Base-by-base conservation (phyloP, 1,140 invertebrate species). In the Drosophila burlai region DNA sequence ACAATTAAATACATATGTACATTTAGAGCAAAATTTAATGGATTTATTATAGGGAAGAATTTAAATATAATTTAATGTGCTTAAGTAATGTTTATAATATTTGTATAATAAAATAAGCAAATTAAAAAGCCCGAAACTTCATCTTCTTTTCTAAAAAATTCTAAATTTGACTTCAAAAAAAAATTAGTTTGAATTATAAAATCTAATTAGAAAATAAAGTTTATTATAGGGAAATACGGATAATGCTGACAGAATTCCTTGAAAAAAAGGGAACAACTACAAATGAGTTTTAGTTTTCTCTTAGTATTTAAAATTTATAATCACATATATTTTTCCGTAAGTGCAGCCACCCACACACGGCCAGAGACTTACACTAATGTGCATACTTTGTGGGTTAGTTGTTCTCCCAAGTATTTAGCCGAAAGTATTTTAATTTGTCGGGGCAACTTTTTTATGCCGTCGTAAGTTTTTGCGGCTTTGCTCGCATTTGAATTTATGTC, bases 361-460 rank as follows among this genome's bases (percentile, higher is more conserved):
- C 16, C 38, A 66, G 45, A 57, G 43, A 80, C 62, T 80, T 49
- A 50, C 62, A 80, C 77, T 80, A 80, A 80, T 84, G 76, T 80
- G 67, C 68, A 80, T 77, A 84, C 81, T 84, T 84, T 84, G 68
- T 45, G 73, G 78, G 68, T 65, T 84, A 85, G 82, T 85, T 85
- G 72, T 31, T 61, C 46, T 55, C 61, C 38, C 36, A 76, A 78
- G 75, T 64, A 82, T 78, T 82, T 82, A 82, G 59, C 67, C 61
- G 49, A 78, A 82, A 82, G 80, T 82, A 83, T 83, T 83, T 83
- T 76, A 67, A 83, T 79, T 76, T 76, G 72, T 75, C 47, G 61
- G 46, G 72, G 59, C 72, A 76, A 76, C 69, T 76, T 76, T 76
- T 76, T 76, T 71, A 74, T 78, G 43, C 58, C 54, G 8, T 50